Evolutionary conservation across 1,140 invertebrate genomes (phyloP).

Genomic region (Halyomorpha halys): DNA sequence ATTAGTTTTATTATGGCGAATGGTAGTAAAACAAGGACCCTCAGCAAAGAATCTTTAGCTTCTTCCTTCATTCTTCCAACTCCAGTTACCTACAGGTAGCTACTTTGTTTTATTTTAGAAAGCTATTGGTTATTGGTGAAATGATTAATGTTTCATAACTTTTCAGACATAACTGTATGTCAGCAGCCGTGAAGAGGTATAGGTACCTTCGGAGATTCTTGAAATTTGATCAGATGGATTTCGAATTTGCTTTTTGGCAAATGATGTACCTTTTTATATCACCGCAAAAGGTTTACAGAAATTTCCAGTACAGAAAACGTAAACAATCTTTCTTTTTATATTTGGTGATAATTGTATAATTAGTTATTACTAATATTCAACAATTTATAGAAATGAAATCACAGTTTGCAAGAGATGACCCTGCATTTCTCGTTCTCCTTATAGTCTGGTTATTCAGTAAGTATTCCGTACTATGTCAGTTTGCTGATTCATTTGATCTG

Average conservation of each 20-base stretch:
- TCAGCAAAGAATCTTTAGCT: constrained; percentile 24
- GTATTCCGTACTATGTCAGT: too few species aligned
- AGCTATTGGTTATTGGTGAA: neutral
- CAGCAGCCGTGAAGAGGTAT: constrained; percentile 81
- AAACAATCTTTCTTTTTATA: constrained; percentile 38
- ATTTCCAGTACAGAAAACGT: constrained; percentile 98
- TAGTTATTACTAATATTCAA: neutral
- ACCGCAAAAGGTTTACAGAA: constrained; percentile 96
- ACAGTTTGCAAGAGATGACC: constrained; percentile 98
- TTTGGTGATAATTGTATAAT: neutral
- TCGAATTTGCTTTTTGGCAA: constrained; percentile 98
- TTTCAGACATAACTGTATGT: constrained; percentile 57
- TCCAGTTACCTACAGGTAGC: constrained; percentile 29
- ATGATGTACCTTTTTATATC: constrained; percentile 92
- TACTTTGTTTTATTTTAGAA: neutral
- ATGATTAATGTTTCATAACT: neutral
- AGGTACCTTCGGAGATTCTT: constrained; percentile 84
- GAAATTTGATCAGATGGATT: constrained; percentile 98
- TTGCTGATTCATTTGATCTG: too few species aligned
- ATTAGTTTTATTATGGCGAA: too few species aligned
- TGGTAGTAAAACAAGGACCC: constrained; percentile 12
- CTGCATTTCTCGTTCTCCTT: constrained; percentile 91
- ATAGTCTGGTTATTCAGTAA: constrained; percentile 76
- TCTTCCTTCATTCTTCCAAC: constrained; percentile 27
- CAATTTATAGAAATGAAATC: constrained; percentile 85